Base-by-base conservation (phyloP, 2,888 invertebrate genomes). In the Drosophila nigricruria region DNA sequence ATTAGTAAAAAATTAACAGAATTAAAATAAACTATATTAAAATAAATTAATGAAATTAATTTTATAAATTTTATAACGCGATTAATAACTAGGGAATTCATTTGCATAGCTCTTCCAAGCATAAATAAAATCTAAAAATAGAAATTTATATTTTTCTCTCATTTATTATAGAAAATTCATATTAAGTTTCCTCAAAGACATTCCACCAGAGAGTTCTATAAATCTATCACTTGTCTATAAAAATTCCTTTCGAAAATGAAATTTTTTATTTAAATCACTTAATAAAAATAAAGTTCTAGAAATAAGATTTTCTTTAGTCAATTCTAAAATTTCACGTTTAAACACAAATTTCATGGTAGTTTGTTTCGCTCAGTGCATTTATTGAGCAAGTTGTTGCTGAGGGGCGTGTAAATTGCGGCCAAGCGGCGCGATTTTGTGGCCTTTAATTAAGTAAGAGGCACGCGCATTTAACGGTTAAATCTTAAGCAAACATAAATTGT, bases 401-500 rank as follows among this genome's bases (percentile, higher is more conserved):
- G 69, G 72, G 79, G 72, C 77, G 77, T 82, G 77, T 76, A 81
- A 77, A 84, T 81, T 68, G 71, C 64, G 79, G 79, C 72, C 58
- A 65, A 50, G 61, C 54, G 57, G 50, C 30, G 70, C 67, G 36
- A 64, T 50, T 27, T 62, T 63, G 47, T 38, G 56, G 54, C 71
- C 71, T 49, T 36, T 70, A 62, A 68, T 69, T 68, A 69, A 47
- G 66, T 56, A 65, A 68, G 75, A 58, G 68, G 70, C 83, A 80
- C 70, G 76, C 70, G 74, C 88, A 72, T 65, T 84, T 84, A 84
- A 84, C 83, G 89, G 89, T 88, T 71, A 50, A 59, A 66, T 70
- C 77, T 73, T 85, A 79, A 71, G 78, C 82, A 86, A 85, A 86
- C 89, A 84, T 84, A 84, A 84, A 84, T 84, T 88, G 76, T 76